Conservation (phyloP, 30 jellyfish, hydroid and myxozoan species). For the Chrysaora quinquecirrha region DNA sequence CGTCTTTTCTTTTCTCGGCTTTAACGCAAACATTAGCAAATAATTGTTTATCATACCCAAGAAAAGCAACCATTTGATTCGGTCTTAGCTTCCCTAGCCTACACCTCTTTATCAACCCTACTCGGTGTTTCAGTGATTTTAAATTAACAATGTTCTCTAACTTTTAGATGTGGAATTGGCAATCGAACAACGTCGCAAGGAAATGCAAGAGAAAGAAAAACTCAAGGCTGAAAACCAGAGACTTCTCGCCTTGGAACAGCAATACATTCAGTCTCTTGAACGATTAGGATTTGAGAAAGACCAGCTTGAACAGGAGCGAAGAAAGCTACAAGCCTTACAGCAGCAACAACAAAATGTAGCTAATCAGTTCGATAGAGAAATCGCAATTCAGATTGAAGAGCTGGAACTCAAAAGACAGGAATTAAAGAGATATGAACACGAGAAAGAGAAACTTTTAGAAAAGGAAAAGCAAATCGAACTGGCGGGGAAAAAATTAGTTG, state of each 20-base stretch:
- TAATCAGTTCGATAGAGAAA: slow-evolving; percentile 91
- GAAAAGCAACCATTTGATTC: too few species aligned
- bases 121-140: too few species aligned
- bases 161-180: slow-evolving; percentile 92
- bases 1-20: too few species aligned
- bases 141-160: too few species aligned
- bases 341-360: slow-evolving; percentile 97
- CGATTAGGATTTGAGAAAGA: slow-evolving; percentile 92
- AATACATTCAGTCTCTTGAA: slow-evolving; percentile 87
- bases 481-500: slow-evolving; percentile 76
- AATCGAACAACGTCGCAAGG: slow-evolving; percentile 94
- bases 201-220: slow-evolving; percentile 90
- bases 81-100: too few species aligned
- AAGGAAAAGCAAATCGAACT: slow-evolving; percentile 87
- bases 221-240: slow-evolving; percentile 96
- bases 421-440: slow-evolving; percentile 71
- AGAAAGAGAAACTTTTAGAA: slow-evolving; percentile 75
- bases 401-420: slow-evolving; percentile 88
- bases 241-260: slow-evolving; percentile 92
- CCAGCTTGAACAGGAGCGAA: slow-evolving; percentile 94
- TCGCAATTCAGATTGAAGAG: slow-evolving; percentile 95
- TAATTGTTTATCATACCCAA: too few species aligned
- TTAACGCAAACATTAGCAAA: too few species aligned
- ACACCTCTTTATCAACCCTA: too few species aligned
- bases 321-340: slow-evolving; percentile 91